Percentiles rank a stretch among this genome's conserved stretches.
These are phyloP conservation scores for Drosophila gunungcola DNA, from an alignment of 1,140 invertebrate species.

Conservation along the genomic window DNA sequence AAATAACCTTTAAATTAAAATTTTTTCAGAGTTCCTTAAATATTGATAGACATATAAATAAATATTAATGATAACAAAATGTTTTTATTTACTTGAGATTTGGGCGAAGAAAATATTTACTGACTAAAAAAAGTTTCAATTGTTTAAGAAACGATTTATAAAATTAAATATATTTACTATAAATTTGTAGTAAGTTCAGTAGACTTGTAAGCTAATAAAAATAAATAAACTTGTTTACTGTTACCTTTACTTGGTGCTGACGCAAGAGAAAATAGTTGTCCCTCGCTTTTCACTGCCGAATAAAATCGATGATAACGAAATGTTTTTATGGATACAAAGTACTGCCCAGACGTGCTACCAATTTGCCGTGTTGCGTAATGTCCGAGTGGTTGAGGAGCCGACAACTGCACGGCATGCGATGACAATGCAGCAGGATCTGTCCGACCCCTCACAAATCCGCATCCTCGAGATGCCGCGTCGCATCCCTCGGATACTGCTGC, in stretches of 20 bases:
- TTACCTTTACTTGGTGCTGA: constrained; percentile 18
- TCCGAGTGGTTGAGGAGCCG: constrained; percentile 57
- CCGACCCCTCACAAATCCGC: constrained; percentile 39
- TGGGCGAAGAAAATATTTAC: too few relatives aligned
- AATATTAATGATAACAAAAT: not conserved
- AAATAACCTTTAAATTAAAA: too few relatives aligned
- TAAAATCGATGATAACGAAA: constrained; percentile 26
- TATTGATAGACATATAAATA: not conserved
- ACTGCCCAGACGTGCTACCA: constrained; percentile 14
- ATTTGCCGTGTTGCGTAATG: constrained; percentile 72
- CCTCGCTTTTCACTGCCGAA: not conserved
- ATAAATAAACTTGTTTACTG: constrained; percentile 19
- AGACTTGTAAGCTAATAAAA: constrained; percentile 2
- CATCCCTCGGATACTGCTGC: constrained; percentile 16
- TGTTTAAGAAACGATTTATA: too few relatives aligned
- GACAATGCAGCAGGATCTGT: constrained; percentile 36
- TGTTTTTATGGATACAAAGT: not conserved
- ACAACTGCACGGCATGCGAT: constrained; percentile 61
- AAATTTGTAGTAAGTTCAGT: not conserved
- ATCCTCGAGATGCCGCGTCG: constrained; percentile 19
- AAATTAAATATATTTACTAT: too few relatives aligned
- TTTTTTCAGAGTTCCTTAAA: too few relatives aligned
- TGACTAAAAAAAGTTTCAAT: too few relatives aligned
- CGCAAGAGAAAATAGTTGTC: not conserved
- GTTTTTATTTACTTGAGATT: too few relatives aligned